Base-by-base conservation (phyloP, 2,888 invertebrate genomes). In the Sepioteuthis lessoniana region DNA sequence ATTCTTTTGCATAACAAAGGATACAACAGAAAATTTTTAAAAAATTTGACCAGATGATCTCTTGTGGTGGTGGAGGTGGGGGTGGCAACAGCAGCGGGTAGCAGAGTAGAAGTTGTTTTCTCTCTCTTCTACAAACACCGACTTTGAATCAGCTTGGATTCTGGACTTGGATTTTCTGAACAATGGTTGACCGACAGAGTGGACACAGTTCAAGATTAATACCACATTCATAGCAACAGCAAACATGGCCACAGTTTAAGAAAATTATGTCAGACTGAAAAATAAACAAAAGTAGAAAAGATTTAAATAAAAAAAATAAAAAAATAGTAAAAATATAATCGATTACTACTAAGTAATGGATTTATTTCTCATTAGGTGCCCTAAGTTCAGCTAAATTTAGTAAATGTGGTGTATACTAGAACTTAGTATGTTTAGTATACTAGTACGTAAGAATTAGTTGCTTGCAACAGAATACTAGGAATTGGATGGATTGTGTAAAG, bases 181-280 rank as follows among this genome's bases (percentile, higher is more conserved):
- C 98, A 95, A 98, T 98, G 55, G 96, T 96, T 94, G 98, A 97
- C 96, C 99, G 98, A 97, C 99, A 99, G 98, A 99, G 98, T 16
- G 99, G 99, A 97, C 99, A 99, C 94, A 97, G 97, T 28, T 97
- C 97, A 94, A 98, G 97, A 46, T 98, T 97, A 31, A 96, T 97
- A 93, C 98, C 98, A 97, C 99, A 99, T 94, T 97, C 97, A 94
- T 98, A 97, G 97, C 99, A 99, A 97, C 98, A 98, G 97, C 98
- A 99, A 96, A 98, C 98, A 97, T 99, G 99, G 94, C 99, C 99
- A 97, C 99, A 99, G 94, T 98, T 98, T 96, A 98, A 98, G 97
- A 98, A 98, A 96, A 98, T 98, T 94, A 98, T 98, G 97, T 98
- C 98, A 95, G 98, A 98, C 98, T 98, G 97, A 94, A 98, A 98